These are phyloP conservation scores for Scaptomyza montana DNA, from an alignment of 1,140 invertebrate genomes.

Conservation along the genomic window DNA sequence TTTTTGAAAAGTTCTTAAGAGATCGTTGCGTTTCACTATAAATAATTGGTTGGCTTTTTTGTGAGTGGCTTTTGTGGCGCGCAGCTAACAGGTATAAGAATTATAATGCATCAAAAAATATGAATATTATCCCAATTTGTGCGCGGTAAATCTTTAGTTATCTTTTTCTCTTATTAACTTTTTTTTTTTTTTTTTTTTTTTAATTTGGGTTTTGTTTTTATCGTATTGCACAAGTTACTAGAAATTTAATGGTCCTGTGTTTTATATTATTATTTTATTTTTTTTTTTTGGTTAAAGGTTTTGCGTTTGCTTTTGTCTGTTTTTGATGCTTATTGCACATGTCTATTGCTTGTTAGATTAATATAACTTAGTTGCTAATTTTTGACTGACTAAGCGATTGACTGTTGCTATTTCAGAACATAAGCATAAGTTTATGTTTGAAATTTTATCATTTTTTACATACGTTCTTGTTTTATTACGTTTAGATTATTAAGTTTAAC, in stretches of 20 bases:
- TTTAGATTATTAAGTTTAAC: conserved; percentile 51
- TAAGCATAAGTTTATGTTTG: conserved; percentile 19
- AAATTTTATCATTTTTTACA: conserved; percentile 9
- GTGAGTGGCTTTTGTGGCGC: conserved; percentile 63
- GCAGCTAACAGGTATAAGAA: conserved; percentile 35
- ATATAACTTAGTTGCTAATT: conserved; percentile 54
- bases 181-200: too few relatives aligned
- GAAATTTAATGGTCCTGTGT: neutral
- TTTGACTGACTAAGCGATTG: conserved; percentile 53
- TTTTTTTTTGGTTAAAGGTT: conserved; percentile 6
- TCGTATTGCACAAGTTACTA: conserved; percentile 29
- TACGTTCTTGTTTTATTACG: conserved; percentile 1
- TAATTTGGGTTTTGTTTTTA: conserved; percentile 17
- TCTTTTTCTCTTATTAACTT: neutral
- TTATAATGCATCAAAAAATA: conserved; percentile 1
- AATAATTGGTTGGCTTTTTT: conserved; percentile 44
- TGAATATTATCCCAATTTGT: conserved; percentile 30
- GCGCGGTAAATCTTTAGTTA: conserved; percentile 16
- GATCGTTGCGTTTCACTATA: conserved; percentile 77
- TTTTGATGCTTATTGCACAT: conserved; percentile 45
- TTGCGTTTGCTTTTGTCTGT: conserved; percentile 21
- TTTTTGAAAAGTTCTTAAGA: conserved; percentile 66
- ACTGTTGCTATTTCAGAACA: conserved; percentile 30
- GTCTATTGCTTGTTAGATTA: conserved; percentile 37
- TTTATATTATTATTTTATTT: neutral